Conservation (phyloP, 2,888 invertebrate species). For the Aspidiotus rigidus region DNA sequence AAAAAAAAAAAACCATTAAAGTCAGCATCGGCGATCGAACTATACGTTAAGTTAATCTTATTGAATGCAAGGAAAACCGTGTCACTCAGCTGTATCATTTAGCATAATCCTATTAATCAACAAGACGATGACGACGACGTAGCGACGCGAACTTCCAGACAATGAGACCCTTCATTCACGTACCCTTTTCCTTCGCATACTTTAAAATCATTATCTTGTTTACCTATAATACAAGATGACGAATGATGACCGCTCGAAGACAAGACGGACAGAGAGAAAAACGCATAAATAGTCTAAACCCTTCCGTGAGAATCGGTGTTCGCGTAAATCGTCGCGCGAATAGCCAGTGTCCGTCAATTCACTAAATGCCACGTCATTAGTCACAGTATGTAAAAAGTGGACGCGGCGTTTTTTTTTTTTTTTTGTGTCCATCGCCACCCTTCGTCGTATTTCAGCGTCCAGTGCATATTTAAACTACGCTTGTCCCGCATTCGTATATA, state of each 20-base stretch:
- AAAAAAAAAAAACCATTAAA: conserved; percentile 38
- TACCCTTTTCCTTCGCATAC: too few relatives aligned
- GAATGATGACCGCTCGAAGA: neutral
- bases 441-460: too few relatives aligned
- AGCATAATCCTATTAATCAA: conserved; percentile 31
- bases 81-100: conserved; percentile 13
- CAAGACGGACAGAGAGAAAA: neutral
- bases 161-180: too few relatives aligned
- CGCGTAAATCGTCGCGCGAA: conserved; percentile 23
- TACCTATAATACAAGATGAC: too few relatives aligned
- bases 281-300: conserved; percentile 12
- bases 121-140: conserved; percentile 20
- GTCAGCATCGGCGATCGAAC: neutral
- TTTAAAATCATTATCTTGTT: too few relatives aligned
- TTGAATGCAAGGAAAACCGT: conserved; percentile 2
- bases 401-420: neutral
- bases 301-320: conserved; percentile 28
- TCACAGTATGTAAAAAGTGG: conserved; percentile 18
- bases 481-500: neutral
- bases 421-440: too few relatives aligned
- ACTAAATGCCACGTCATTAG: conserved; percentile 26
- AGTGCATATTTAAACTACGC: too few relatives aligned
- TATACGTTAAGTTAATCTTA: neutral
- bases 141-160: too few relatives aligned
- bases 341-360: conserved; percentile 27